phyloP scores from a whole-genome alignment of 2,797 vertebrate species.

The Hapalemur alaotrensis region DNA sequence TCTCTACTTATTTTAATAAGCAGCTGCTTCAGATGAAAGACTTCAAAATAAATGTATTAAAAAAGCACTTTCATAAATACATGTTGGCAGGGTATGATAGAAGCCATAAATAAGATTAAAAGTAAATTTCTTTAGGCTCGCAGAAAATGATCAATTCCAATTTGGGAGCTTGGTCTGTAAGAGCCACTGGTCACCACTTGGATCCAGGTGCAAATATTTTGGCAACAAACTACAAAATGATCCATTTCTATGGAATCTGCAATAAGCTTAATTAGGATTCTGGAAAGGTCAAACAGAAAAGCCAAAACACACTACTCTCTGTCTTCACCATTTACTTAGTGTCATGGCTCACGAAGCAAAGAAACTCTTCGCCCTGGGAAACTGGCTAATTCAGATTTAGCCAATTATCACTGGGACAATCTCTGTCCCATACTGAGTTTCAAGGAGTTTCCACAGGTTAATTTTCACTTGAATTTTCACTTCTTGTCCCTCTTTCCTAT shows the following conservation, averaged over 20 bases:
- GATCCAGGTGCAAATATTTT: slow-evolving; percentile 51
- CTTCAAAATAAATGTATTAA: slow-evolving; percentile 6
- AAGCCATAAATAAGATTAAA: slow-evolving; percentile 64
- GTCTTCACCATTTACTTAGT: neutral
- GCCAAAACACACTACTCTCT: neutral
- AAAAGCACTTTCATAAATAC: slow-evolving; percentile 39
- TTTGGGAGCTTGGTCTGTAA: slow-evolving; percentile 20
- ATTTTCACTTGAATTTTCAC: slow-evolving; percentile 42
- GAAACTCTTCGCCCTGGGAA: neutral
- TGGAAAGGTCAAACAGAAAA: slow-evolving; percentile 58
- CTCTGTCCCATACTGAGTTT: neutral
- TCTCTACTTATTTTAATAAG: slow-evolving; percentile 48
- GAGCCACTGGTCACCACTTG: slow-evolving; percentile 28
- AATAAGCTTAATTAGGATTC: slow-evolving; percentile 61
- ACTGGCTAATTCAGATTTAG: neutral
- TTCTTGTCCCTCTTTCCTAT: neutral
- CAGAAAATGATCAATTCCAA: slow-evolving; percentile 42
- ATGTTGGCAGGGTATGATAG: slow-evolving; percentile 19
- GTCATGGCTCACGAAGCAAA: neutral
- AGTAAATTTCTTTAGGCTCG: slow-evolving; percentile 49
- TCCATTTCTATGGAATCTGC: slow-evolving; percentile 8
- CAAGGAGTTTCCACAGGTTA: neutral
- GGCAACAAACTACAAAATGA: slow-evolving; percentile 44
- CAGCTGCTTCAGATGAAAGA: slow-evolving; percentile 27
- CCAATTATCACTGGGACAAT: neutral